Conservation (phyloP, 2,888 invertebrate genomes). For the Coelogynopora nodosa region DNA sequence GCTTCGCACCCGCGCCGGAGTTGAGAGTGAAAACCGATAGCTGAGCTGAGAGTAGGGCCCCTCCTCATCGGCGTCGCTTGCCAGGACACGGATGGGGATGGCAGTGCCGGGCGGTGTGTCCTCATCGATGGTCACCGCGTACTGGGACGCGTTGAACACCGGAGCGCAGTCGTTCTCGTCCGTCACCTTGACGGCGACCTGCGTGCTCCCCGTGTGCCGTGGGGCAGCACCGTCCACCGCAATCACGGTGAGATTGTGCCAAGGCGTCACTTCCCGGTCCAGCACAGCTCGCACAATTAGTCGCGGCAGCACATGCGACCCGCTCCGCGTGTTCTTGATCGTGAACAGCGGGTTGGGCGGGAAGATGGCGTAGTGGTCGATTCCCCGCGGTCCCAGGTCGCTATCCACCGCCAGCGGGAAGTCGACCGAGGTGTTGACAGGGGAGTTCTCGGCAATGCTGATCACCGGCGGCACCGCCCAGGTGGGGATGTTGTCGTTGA, state of each 20-base stretch:
- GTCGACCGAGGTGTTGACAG: constrained; percentile 11
- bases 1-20: constrained; percentile 32
- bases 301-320: constrained; percentile 9
- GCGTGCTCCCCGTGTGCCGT: constrained; percentile 31
- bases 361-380: constrained; percentile 28
- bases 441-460: constrained; percentile 37
- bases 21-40: constrained; percentile 34
- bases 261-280: constrained; percentile 17
- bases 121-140: constrained; percentile 32
- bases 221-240: constrained; percentile 39
- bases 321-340: constrained; percentile 27
- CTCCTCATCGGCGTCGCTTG: constrained; percentile 13
- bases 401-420: constrained; percentile 39
- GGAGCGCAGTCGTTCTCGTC: constrained; percentile 39
- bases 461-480: constrained; percentile 9
- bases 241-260: constrained; percentile 35
- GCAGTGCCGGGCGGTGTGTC: neutral
- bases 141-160: constrained; percentile 9
- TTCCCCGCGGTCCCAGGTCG: constrained; percentile 16
- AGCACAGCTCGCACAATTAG: constrained; percentile 17
- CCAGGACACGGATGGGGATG: constrained; percentile 8
- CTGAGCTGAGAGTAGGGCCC: constrained; percentile 2
- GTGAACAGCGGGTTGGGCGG: neutral
- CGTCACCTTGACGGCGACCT: constrained; percentile 8
- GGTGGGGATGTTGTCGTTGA: constrained; percentile 36